Conservation (phyloP, 2,888 invertebrate genomes). For the Ptychoptera contaminata region DNA sequence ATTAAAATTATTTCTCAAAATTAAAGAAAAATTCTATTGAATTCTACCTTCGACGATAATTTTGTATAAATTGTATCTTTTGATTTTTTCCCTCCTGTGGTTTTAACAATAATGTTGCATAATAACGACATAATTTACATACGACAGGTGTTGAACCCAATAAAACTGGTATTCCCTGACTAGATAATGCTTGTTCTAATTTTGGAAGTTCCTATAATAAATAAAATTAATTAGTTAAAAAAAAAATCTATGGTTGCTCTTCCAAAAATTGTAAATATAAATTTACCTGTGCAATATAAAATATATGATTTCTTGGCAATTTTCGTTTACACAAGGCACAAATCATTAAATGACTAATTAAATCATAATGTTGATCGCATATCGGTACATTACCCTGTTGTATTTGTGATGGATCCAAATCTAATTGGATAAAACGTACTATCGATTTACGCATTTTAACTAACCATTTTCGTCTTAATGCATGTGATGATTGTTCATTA, state of each 20-base stretch:
- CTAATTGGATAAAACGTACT: slow-evolving; percentile 43
- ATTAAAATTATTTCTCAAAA: background rate
- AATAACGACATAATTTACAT: slow-evolving; percentile 69
- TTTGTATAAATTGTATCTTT: slow-evolving; percentile 30
- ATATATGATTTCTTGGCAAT: slow-evolving; percentile 60
- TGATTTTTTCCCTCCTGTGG: slow-evolving; percentile 36
- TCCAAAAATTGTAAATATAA: too few relatives aligned
- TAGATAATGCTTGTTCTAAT: slow-evolving; percentile 38
- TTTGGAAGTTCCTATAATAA: slow-evolving; percentile 34
- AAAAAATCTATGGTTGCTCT: too few relatives aligned
- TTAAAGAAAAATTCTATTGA: background rate
- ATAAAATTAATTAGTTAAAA: background rate
- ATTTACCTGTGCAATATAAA: slow-evolving; percentile 44
- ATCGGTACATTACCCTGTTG: slow-evolving; percentile 38
- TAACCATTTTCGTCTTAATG: slow-evolving; percentile 55
- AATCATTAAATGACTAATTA: slow-evolving; percentile 54
- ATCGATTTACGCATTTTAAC: slow-evolving; percentile 53
- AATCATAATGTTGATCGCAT: slow-evolving; percentile 52
- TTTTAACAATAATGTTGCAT: slow-evolving; percentile 53
- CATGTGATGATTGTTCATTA: slow-evolving; percentile 39
- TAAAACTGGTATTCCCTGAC: slow-evolving; percentile 50
- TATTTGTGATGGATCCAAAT: slow-evolving; percentile 44
- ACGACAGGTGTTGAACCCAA: slow-evolving; percentile 53
- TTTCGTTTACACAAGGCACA: slow-evolving; percentile 64
- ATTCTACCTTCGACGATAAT: slow-evolving; percentile 45